Conservation (phyloP, 2,797 vertebrate genomes). For the Phyllotis vaccarum region DNA sequence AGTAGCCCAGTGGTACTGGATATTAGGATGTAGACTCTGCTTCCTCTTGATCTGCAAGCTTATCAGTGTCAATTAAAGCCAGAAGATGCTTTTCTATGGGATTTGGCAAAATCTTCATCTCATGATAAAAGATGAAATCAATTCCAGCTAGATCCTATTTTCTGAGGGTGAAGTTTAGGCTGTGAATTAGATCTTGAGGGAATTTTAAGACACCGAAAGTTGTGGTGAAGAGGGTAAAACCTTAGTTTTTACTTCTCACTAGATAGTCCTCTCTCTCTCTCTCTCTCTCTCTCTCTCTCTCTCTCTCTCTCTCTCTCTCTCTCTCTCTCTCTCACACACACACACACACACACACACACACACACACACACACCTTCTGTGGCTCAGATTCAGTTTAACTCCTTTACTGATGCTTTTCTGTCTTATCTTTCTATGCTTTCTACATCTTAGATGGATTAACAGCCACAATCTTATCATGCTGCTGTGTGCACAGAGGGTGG, state of each 20-base stretch:
- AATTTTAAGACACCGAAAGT: no score
- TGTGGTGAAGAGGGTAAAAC: not conserved
- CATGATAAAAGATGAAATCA: not conserved
- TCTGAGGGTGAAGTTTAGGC: not conserved
- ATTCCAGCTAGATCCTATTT: not conserved
- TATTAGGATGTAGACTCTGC: not conserved
- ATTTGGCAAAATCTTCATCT: not conserved
- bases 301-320: not conserved
- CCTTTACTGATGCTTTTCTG: not conserved
- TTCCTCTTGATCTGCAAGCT: not conserved
- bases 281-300: not conserved
- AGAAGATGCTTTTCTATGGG: not conserved
- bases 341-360: not conserved
- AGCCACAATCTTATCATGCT: constrained; percentile 1
- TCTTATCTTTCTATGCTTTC: constrained; percentile 29
- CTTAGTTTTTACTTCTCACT: not conserved
- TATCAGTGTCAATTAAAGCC: not conserved
- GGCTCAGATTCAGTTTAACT: not conserved
- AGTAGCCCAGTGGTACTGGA: not conserved
- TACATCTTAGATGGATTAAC: not conserved
- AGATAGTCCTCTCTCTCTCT: not conserved
- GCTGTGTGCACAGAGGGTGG: not conserved
- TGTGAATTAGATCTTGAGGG: not conserved
- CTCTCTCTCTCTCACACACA: no score
- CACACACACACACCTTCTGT: not conserved